Evolutionary conservation across 2,797 vertebrate species (phyloP).

Genomic region (Sebastes hopkinsi): DNA sequence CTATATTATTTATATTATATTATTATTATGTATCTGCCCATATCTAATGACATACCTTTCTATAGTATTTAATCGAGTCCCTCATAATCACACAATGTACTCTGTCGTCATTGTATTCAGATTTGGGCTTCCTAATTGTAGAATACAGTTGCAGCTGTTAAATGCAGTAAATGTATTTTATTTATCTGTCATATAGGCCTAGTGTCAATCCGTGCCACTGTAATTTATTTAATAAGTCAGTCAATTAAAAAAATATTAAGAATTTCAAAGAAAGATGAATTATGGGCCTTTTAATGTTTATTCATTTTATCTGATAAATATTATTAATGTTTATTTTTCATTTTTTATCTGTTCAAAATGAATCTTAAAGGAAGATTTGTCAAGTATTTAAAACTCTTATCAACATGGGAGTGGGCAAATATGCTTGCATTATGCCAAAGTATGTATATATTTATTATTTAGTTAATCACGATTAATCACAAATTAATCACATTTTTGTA

Average conservation of each 20-base stretch:
- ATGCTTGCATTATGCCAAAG: too few species aligned
- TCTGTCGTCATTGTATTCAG: background rate
- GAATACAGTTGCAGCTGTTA: background rate
- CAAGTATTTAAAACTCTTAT: too few species aligned
- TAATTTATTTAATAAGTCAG: background rate
- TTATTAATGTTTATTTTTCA: background rate
- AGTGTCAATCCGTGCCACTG: background rate
- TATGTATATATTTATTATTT: too few species aligned
- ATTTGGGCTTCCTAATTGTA: background rate
- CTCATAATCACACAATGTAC: background rate
- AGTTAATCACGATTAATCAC: too few species aligned
- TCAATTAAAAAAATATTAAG: too few species aligned
- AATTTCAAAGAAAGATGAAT: background rate
- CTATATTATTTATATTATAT: too few species aligned
- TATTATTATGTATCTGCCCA: background rate
- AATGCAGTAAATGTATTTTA: background rate
- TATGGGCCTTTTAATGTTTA: background rate
- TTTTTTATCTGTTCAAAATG: too few species aligned
- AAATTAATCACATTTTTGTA: too few species aligned
- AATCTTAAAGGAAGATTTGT: too few species aligned
- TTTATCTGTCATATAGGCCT: too few species aligned
- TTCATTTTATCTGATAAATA: background rate
- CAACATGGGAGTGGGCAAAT: too few species aligned
- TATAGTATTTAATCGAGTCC: background rate
- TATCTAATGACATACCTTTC: background rate